A percentile compares a stretch with the other conserved stretches of the same genome.
These are phyloP conservation scores for Brachionus manjavacas DNA, from an alignment of 1,140 invertebrate species.

Conservation along the genomic window DNA sequence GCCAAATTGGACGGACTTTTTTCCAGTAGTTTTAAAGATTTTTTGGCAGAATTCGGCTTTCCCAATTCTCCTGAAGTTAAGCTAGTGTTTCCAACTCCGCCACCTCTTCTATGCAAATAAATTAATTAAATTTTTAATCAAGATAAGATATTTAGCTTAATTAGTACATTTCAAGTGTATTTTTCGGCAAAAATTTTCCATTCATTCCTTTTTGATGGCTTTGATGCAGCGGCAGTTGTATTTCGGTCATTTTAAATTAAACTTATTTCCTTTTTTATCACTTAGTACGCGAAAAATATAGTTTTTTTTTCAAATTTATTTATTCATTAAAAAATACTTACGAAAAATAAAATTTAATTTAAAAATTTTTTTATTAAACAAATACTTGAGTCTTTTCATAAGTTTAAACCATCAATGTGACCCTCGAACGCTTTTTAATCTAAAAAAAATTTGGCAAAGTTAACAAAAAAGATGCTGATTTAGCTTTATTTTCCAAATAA, in stretches of 20 bases:
- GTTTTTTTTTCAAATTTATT: too few relatives aligned
- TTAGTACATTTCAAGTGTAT: slow-evolving; percentile 27
- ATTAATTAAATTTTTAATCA: background rate
- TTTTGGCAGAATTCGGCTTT: background rate
- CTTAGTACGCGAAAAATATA: background rate
- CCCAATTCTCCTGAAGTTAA: background rate
- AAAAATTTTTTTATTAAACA: background rate
- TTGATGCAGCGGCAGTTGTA: slow-evolving; percentile 40
- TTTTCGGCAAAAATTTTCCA: slow-evolving; percentile 42
- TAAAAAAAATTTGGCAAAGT: background rate
- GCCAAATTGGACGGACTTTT: background rate
- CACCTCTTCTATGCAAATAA: slow-evolving; percentile 5
- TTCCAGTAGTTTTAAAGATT: slow-evolving; percentile 16
- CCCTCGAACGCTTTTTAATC: background rate
- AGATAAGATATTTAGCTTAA: background rate
- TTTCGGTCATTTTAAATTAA: slow-evolving; percentile 36
- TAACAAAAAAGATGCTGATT: background rate
- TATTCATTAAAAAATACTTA: background rate
- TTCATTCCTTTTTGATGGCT: slow-evolving; percentile 38
- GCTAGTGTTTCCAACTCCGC: slow-evolving; percentile 13
- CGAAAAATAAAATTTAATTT: slow-evolving; percentile 22
- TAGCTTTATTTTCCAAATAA: too few relatives aligned
- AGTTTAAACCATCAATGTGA: background rate
- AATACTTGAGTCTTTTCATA: background rate
- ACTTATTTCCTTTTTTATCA: background rate